Conservation (phyloP, 1,140 invertebrate genomes). For the Laodelphax striatellus region DNA sequence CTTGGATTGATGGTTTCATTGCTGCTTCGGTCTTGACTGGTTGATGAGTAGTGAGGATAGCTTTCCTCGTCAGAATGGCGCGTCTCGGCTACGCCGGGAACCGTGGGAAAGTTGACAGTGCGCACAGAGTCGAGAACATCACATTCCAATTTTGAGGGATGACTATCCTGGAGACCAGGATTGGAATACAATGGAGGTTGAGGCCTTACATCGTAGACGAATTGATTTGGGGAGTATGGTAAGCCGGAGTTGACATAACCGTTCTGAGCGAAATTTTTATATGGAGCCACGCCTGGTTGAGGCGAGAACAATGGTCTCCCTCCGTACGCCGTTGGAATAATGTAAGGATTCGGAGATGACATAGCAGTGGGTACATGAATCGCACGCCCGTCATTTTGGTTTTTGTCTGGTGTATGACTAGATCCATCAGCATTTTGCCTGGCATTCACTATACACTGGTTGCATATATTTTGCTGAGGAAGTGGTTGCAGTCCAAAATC, state of each 20-base stretch:
- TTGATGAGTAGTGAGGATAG: not conserved
- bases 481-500: too few species aligned
- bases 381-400: not conserved
- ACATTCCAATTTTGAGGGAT: not conserved
- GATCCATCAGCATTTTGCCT: not conserved
- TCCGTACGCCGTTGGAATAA: slow-evolving; percentile 4
- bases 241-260: not conserved
- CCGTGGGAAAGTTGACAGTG: not conserved
- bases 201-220: not conserved
- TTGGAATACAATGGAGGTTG: not conserved
- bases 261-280: not conserved
- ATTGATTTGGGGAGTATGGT: not conserved
- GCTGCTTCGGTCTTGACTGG: too few species aligned
- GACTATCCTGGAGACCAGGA: not conserved
- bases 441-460: not conserved
- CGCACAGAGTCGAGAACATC: not conserved
- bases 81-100: not conserved
- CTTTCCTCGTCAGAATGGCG: not conserved
- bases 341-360: slow-evolving; percentile 17
- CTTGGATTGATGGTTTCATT: too few species aligned
- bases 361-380: slow-evolving; percentile 19
- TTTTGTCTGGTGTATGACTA: not conserved
- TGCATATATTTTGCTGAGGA: not conserved
- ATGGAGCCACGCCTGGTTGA: not conserved
- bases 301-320: not conserved